Evolutionary conservation across 30 jellyfish, hydroid and myxozoan genomes (phyloP).

Genomic region (Haliclystus octoradiatus): DNA sequence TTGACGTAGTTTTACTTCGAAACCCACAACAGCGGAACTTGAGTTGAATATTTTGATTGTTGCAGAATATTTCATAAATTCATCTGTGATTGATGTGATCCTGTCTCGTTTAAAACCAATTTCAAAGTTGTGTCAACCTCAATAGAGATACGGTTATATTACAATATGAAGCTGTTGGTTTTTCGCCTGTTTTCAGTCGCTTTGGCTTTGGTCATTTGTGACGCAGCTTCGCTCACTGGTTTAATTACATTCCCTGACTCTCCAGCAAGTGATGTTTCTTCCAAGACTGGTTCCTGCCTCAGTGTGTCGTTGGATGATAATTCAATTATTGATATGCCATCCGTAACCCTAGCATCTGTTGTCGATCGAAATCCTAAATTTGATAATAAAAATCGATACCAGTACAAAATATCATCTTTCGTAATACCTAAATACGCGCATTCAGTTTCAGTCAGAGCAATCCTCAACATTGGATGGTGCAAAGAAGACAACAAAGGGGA

Average conservation of each 20-base stretch:
- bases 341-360: not conserved
- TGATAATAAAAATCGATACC: not conserved
- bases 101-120: no score
- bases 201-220: no score
- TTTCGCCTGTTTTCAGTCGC: no score
- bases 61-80: no score
- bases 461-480: not conserved
- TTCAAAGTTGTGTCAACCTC: no score
- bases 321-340: not conserved
- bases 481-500: not conserved
- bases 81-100: no score
- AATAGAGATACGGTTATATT: no score
- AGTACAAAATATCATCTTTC: not conserved
- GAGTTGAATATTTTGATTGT: no score
- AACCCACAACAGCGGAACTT: no score
- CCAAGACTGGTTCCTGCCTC: not conserved
- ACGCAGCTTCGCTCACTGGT: no score
- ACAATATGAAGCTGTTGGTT: no score
- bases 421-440: not conserved
- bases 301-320: not conserved
- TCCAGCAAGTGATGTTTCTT: not conserved
- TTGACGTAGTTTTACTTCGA: no score
- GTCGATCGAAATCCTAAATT: not conserved
- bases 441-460: not conserved
- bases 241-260: not conserved